Percentiles rank a stretch among this genome's conserved stretches.
These are phyloP conservation scores for Ivindomyrus marchei DNA, from an alignment of 2,113 vertebrate species.

Conservation along the genomic window DNA sequence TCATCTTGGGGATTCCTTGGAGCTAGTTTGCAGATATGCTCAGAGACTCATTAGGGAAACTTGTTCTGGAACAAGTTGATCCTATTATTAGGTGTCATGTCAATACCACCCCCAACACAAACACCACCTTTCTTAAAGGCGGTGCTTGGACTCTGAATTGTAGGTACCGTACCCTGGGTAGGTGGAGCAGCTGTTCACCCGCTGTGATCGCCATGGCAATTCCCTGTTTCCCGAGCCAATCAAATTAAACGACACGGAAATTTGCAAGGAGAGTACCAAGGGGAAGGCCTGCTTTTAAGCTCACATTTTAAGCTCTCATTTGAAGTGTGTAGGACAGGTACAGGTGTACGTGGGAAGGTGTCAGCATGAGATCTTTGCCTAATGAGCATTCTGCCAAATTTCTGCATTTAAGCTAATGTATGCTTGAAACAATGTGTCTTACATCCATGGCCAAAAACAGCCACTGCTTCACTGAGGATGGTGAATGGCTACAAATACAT, in stretches of 20 bases:
- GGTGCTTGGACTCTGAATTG: neutral
- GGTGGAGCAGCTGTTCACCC: neutral
- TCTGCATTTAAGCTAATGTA: neutral
- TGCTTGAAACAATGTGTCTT: neutral
- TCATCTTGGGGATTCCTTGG: neutral
- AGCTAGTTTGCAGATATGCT: neutral
- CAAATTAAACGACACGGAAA: neutral
- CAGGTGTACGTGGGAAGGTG: neutral
- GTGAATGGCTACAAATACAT: slow-evolving; percentile 16
- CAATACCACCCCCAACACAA: neutral
- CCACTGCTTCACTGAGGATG: neutral
- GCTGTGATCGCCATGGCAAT: neutral
- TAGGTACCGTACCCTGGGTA: neutral
- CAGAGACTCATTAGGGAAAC: neutral
- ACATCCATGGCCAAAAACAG: neutral
- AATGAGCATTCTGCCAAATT: neutral
- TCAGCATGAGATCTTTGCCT: neutral
- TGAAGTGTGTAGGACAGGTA: neutral
- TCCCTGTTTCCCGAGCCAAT: neutral
- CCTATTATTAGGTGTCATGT: neutral
- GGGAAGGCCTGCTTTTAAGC: neutral
- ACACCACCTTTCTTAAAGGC: neutral
- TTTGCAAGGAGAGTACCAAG: neutral
- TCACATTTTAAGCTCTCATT: neutral
- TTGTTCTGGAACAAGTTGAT: neutral